Conservation (phyloP, 1,140 invertebrate species). For the Aphelenchoides besseyi region DNA sequence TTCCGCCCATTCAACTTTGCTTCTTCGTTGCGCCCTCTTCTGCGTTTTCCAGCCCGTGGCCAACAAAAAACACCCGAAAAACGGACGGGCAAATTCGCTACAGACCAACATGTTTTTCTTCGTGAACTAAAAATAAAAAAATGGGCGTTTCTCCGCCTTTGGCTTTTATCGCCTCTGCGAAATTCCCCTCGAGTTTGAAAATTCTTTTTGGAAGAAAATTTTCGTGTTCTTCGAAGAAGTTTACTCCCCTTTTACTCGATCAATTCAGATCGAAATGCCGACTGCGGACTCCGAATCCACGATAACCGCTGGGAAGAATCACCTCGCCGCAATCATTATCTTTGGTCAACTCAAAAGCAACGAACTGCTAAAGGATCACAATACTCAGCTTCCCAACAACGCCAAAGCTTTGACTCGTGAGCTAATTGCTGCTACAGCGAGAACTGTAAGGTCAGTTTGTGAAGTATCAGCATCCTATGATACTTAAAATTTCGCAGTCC, state of each 20-base stretch:
- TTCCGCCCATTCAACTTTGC: no score
- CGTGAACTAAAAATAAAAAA: no score
- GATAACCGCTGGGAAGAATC: constrained; percentile 14
- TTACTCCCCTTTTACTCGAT: not conserved
- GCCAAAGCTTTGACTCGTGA: constrained; percentile 8
- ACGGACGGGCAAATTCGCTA: no score
- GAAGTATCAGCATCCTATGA: not conserved
- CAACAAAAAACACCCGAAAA: no score
- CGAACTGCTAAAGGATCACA: constrained; percentile 17
- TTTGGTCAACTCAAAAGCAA: constrained; percentile 15
- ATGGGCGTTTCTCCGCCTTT: no score
- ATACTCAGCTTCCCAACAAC: constrained; percentile 11
- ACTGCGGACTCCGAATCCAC: not conserved
- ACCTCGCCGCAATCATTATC: constrained; percentile 4
- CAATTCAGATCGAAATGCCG: constrained; percentile 4
- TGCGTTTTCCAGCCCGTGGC: no score
- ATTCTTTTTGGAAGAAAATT: not conserved
- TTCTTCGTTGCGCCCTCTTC: no score
- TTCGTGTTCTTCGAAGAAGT: not conserved
- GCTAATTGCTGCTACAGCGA: constrained; percentile 9
- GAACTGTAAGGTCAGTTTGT: not conserved
- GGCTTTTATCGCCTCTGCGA: no score
- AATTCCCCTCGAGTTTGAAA: no score
- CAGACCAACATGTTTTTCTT: no score
- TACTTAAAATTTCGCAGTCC: not conserved